Conservation (phyloP, 2,888 invertebrate species). For the Agrochola litura region DNA sequence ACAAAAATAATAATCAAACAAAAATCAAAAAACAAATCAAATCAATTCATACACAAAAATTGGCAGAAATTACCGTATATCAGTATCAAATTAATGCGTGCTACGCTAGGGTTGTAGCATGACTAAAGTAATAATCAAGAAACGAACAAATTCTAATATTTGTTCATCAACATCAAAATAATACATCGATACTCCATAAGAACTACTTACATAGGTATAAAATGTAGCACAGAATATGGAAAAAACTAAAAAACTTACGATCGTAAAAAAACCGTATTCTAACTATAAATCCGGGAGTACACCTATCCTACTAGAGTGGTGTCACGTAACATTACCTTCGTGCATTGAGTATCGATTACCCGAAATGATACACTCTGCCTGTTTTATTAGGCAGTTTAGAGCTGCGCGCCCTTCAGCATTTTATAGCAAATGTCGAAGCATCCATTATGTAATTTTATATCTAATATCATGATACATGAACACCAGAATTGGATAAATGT, state of each 20-base stretch:
- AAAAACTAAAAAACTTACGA: not conserved
- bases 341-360: slow-evolving; percentile 54
- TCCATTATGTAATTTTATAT: slow-evolving; percentile 55
- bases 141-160: not conserved
- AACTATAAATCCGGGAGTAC: slow-evolving; percentile 22
- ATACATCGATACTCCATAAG: not conserved
- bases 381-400: slow-evolving; percentile 60
- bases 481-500: slow-evolving; percentile 22
- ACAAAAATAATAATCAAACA: too few relatives aligned
- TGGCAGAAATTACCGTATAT: not conserved
- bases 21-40: too few relatives aligned
- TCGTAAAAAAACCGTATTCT: slow-evolving; percentile 14
- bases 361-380: slow-evolving; percentile 47
- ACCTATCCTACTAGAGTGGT: slow-evolving; percentile 30
- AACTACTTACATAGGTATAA: not conserved
- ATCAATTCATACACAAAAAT: not conserved
- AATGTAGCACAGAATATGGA: not conserved
- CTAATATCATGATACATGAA: slow-evolving; percentile 41
- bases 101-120: not conserved
- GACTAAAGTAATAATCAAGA: not conserved
- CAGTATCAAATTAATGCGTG: not conserved
- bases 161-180: not conserved
- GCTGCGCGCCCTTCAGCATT: slow-evolving; percentile 50
- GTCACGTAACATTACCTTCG: slow-evolving; percentile 42
- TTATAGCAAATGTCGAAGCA: slow-evolving; percentile 52